These are phyloP conservation scores for Pseudolycoriella hygida DNA, from an alignment of 2,888 invertebrate genomes.

Conservation along the genomic window DNA sequence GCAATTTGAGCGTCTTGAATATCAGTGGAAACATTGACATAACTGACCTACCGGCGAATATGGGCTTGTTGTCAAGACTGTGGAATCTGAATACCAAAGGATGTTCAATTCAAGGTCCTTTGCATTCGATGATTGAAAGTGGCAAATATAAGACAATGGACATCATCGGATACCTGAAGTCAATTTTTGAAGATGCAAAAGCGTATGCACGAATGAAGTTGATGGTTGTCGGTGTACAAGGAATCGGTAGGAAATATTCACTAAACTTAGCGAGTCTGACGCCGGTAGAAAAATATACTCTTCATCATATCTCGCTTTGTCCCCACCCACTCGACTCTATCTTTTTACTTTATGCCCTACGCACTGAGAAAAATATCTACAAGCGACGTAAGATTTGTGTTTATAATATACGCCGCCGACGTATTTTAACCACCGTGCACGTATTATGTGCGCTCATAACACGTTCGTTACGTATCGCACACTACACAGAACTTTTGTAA, in stretches of 20 bases:
- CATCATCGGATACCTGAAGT: constrained; percentile 74
- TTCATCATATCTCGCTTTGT: no score
- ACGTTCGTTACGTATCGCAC: no score
- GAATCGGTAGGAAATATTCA: constrained; percentile 33
- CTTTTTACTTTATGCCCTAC: no score
- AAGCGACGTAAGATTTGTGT: no score
- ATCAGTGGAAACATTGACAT: constrained; percentile 58
- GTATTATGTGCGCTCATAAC: no score
- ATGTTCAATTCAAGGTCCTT: constrained; percentile 73
- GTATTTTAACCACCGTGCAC: no score
- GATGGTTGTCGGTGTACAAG: constrained; percentile 87
- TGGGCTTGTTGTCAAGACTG: constrained; percentile 83
- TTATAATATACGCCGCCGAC: no score
- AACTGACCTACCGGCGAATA: constrained; percentile 78
- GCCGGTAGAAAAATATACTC: no score
- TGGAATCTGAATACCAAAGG: constrained; percentile 92
- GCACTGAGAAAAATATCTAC: no score
- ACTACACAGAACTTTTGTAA: no score
- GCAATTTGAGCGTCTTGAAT: constrained; percentile 83
- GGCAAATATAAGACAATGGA: constrained; percentile 94
- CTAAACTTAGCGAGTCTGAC: no score
- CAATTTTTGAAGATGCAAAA: constrained; percentile 72
- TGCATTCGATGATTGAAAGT: constrained; percentile 77
- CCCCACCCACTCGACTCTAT: no score
- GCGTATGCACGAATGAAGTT: constrained; percentile 91